Evolutionary conservation across 2,797 vertebrate genomes (phyloP).

Genomic region (Sciaenops ocellatus): DNA sequence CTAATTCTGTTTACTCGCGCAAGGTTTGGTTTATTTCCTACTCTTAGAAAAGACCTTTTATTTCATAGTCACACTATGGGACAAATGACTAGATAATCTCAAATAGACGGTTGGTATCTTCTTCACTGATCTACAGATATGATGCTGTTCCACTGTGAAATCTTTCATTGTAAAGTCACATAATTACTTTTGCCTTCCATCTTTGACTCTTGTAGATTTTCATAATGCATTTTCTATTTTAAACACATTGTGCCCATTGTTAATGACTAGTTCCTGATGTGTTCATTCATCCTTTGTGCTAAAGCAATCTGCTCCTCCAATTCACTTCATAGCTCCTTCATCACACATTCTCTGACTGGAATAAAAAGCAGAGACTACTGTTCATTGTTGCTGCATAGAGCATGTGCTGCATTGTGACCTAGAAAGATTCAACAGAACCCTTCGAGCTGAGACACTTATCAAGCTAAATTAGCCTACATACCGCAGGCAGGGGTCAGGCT

Average conservation of each 20-base stretch:
- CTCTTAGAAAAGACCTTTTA: slow-evolving; percentile 5
- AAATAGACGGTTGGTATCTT: slow-evolving; percentile 13
- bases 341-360: slow-evolving; percentile 66
- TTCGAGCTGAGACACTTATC: slow-evolving; percentile 73
- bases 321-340: slow-evolving; percentile 71
- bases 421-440: slow-evolving; percentile 73
- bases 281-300: slow-evolving; percentile 80
- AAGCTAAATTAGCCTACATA: slow-evolving; percentile 77
- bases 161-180: slow-evolving; percentile 64
- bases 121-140: slow-evolving; percentile 2
- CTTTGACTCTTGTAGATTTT: slow-evolving; percentile 50
- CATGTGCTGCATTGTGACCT: slow-evolving; percentile 80
- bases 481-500: slow-evolving; percentile 58
- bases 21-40: not conserved
- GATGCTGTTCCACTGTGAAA: slow-evolving; percentile 4
- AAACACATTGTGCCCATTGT: slow-evolving; percentile 67
- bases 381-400: slow-evolving; percentile 71
- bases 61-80: not conserved
- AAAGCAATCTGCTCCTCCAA: slow-evolving; percentile 78
- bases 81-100: not conserved
- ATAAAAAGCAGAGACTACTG: slow-evolving; percentile 70
- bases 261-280: slow-evolving; percentile 78
- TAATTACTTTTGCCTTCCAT: slow-evolving; percentile 62
- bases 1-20: slow-evolving; percentile 24
- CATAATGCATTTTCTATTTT: slow-evolving; percentile 70